A percentile compares a stretch with the other conserved stretches of the same genome.
Evolutionary conservation across 2,888 invertebrate genomes (phyloP).

Genomic region (Trisateles emortualis): DNA sequence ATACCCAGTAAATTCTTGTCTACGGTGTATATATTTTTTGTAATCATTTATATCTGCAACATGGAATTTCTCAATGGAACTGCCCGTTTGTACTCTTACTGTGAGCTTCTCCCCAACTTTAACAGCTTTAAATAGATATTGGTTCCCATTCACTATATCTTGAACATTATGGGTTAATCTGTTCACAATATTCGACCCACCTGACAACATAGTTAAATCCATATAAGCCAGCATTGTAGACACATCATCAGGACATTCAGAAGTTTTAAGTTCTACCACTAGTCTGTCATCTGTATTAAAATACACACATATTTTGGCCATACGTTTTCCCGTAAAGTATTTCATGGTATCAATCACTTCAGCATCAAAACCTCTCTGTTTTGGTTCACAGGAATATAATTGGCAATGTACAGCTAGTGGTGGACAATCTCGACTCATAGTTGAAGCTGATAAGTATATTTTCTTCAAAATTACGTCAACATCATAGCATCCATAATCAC

Average conservation of each 20-base stretch:
- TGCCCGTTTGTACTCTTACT: slow-evolving; percentile 30
- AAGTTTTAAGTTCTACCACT: slow-evolving; percentile 26
- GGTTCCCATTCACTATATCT: slow-evolving; percentile 1
- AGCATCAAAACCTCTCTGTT: slow-evolving; percentile 11
- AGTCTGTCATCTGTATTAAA: slow-evolving; percentile 10
- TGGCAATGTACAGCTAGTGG: slow-evolving; percentile 30
- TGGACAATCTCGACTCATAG: slow-evolving; percentile 4
- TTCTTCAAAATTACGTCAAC: neutral
- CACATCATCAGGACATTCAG: slow-evolving; percentile 28
- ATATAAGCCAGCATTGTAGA: slow-evolving; percentile 25
- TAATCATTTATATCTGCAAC: slow-evolving; percentile 34
- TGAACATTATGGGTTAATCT: slow-evolving; percentile 2
- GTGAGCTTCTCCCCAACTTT: slow-evolving; percentile 25
- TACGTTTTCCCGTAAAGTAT: slow-evolving; percentile 14
- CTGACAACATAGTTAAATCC: slow-evolving; percentile 13
- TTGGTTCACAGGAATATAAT: slow-evolving; percentile 31
- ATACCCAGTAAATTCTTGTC: slow-evolving; percentile 12
- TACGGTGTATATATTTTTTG: slow-evolving; percentile 3
- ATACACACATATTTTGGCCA: slow-evolving; percentile 17
- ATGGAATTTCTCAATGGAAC: slow-evolving; percentile 20
- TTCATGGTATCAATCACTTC: slow-evolving; percentile 32
- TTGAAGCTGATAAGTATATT: slow-evolving; percentile 7
- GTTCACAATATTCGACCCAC: neutral
- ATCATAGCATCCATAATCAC: slow-evolving; percentile 39
- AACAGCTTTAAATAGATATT: slow-evolving; percentile 19